Conservation (phyloP, 2,888 invertebrate genomes). For the Pheosia tremula region DNA sequence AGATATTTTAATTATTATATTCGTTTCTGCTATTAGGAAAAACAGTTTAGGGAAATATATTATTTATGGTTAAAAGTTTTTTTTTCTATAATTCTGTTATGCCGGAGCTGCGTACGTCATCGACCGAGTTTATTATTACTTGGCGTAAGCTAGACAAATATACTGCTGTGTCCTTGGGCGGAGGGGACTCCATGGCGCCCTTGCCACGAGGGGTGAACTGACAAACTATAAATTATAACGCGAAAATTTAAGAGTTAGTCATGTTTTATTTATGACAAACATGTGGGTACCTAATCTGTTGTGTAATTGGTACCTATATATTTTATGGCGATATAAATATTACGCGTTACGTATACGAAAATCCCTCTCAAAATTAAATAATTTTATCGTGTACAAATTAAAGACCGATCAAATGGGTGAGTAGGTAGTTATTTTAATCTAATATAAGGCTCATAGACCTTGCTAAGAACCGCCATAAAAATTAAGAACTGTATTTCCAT, state of each 20-base stretch:
- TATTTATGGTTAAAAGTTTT: neutral
- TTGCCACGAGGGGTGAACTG: conserved; percentile 14
- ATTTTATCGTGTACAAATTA: no score
- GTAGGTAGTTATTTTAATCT: no score
- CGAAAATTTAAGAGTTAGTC: neutral
- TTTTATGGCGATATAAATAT: no score
- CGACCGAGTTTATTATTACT: conserved; percentile 9
- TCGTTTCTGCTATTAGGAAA: conserved; percentile 15
- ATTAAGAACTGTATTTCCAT: no score
- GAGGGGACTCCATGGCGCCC: conserved; percentile 30
- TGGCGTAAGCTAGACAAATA: conserved; percentile 17
- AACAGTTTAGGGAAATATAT: neutral
- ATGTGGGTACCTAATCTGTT: neutral
- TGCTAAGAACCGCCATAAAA: no score
- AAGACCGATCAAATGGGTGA: no score
- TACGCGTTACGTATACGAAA: no score
- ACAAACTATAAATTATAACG: conserved; percentile 2
- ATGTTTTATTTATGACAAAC: neutral
- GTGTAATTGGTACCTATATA: neutral
- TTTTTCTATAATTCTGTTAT: neutral
- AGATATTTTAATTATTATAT: conserved; percentile 31
- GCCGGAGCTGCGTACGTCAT: neutral
- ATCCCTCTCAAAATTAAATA: no score
- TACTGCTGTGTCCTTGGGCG: conserved; percentile 32
- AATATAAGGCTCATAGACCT: no score